Percentiles rank a stretch among this genome's conserved stretches.
Conservation (phyloP, 1,140 invertebrate genomes). For the Aphelenchoides besseyi region DNA sequence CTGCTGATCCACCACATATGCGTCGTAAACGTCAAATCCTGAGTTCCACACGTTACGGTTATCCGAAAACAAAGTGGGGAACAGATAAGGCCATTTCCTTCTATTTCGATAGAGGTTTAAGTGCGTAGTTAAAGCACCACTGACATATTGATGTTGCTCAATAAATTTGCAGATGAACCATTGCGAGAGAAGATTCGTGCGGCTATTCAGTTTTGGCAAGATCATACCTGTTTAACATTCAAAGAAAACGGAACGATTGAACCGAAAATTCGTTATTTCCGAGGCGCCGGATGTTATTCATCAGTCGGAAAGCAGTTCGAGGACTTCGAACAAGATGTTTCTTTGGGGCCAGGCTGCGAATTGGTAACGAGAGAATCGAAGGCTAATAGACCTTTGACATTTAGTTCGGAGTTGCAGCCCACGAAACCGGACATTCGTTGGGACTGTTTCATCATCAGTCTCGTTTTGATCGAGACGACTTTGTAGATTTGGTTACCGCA, state of each 20-base stretch:
- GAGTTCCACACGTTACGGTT: not conserved
- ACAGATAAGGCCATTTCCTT: conserved; percentile 15
- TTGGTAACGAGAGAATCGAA: conserved; percentile 35
- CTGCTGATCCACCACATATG: not conserved
- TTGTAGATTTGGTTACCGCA: conserved; percentile 14
- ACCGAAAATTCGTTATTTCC: conserved; percentile 53
- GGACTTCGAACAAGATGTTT: conserved; percentile 23
- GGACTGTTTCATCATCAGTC: conserved; percentile 28
- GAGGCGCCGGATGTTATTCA: conserved; percentile 37
- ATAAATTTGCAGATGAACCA: conserved; percentile 15
- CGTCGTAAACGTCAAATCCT: conserved; percentile 18
- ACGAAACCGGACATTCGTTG: conserved; percentile 26
- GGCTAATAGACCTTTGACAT: conserved; percentile 22
- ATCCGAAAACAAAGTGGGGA: conserved; percentile 17
- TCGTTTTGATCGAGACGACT: conserved; percentile 23
- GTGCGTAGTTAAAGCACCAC: not conserved
- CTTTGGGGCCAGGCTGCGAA: conserved; percentile 22
- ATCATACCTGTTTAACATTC: conserved; percentile 35
- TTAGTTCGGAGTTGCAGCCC: conserved; percentile 24
- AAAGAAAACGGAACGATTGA: conserved; percentile 37
- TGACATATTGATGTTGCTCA: not conserved
- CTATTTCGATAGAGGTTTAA: conserved; percentile 9
- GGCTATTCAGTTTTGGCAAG: conserved; percentile 26
- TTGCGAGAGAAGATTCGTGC: not conserved
- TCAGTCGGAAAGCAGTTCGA: conserved; percentile 20